A percentile compares a stretch with the other conserved stretches of the same genome.
These are phyloP conservation scores for Neopipo cinnamomea DNA, from an alignment of 2,113 vertebrate species.

Conservation along the genomic window DNA sequence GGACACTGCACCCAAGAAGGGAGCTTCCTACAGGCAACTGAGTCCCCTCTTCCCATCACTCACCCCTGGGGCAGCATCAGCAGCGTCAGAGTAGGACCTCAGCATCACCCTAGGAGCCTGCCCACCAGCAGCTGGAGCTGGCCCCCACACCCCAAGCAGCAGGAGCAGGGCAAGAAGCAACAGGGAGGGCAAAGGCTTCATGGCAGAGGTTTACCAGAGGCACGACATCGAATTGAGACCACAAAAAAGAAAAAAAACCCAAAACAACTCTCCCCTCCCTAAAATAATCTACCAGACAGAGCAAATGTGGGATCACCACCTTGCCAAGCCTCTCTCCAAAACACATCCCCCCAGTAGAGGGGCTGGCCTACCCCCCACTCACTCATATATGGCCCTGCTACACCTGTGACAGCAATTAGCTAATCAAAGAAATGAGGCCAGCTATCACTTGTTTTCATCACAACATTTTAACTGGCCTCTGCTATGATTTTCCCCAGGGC, in stretches of 20 bases:
- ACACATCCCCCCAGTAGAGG: fast-evolving
- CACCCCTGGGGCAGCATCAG: neutral
- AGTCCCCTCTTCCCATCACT: neutral
- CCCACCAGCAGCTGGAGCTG: neutral
- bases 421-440: neutral
- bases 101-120: neutral
- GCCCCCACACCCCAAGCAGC: neutral
- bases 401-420: slow-evolving; percentile 6
- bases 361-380: fast-evolving
- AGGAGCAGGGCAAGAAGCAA: neutral
- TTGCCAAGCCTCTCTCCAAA: neutral
- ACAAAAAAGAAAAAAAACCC: fast-evolving
- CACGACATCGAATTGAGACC: neutral
- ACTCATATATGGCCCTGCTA: neutral
- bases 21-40: fast-evolving
- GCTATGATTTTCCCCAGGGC: neutral
- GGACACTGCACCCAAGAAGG: fast-evolving
- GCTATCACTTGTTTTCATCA: neutral
- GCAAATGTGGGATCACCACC: fast-evolving
- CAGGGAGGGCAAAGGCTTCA: neutral
- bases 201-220: neutral
- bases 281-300: neutral
- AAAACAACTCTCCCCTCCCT: no score
- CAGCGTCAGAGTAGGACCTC: neutral
- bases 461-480: neutral